Conservation (phyloP, 2,113 vertebrate genomes). For the Lampris incognitus region DNA sequence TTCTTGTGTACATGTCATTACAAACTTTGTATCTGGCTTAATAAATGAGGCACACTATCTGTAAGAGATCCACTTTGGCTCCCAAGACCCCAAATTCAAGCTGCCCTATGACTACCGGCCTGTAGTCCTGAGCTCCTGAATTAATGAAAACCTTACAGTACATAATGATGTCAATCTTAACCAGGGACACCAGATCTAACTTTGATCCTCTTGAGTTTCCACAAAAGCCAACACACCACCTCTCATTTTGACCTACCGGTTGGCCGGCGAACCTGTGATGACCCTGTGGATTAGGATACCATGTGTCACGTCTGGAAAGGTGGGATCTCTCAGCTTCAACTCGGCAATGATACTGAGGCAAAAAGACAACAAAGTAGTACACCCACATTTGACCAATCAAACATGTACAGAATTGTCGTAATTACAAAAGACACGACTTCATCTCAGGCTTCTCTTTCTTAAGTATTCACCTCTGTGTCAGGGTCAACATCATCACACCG, state of each 20-base stretch:
- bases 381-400: background rate
- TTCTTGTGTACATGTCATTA: too few relatives aligned
- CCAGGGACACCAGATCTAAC: too few relatives aligned
- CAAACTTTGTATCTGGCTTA: too few relatives aligned
- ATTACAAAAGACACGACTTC: background rate
- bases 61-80: too few relatives aligned
- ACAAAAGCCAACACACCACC: too few relatives aligned
- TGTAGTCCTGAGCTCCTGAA: too few relatives aligned
- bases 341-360: conserved; percentile 88
- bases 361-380: conserved; percentile 12
- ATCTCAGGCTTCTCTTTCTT: background rate
- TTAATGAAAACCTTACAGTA: too few relatives aligned
- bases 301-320: conserved; percentile 88
- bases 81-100: too few relatives aligned
- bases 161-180: too few relatives aligned
- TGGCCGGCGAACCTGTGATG: conserved; percentile 90
- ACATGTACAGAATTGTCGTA: background rate
- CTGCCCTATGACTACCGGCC: too few relatives aligned
- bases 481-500: conserved; percentile 95
- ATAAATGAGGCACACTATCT: too few relatives aligned
- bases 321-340: conserved; percentile 88
- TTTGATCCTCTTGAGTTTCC: too few relatives aligned
- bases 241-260: conserved; percentile 81
- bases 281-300: conserved; percentile 94
- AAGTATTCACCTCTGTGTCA: conserved; percentile 87